Evolutionary conservation across 2,797 vertebrate genomes (phyloP), one percentile per base, ranked within the genome.

Genomic region (Sebastes itinus): DNA sequence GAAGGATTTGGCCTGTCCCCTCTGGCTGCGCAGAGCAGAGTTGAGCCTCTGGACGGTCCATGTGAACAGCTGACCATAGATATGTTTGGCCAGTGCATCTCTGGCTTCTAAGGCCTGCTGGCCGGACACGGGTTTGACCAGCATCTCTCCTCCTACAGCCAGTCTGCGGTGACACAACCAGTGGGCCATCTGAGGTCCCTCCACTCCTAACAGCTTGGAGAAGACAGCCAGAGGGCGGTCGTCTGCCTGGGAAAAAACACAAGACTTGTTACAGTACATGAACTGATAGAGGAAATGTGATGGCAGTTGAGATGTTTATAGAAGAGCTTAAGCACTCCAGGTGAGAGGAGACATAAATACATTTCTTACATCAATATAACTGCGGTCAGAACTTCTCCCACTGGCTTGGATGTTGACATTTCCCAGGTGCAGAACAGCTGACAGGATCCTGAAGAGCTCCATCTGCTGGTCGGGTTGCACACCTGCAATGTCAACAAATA

Each of bases 91-190:
- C 78, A 97, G 92, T 4, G 95, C 96, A 2, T 96, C 95, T 49
- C 92, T 79, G 49, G 94, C 93, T 16, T 92, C 89, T 0, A 92
- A 11, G 0, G 93, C 95, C 90, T 96, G 95, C 85, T 94, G 95
- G 32, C 94, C 92, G 1, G 94, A 82, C 88, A 96, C 95, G 0
- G 94, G 95, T 78, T 96, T 96, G 75, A 97, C 87, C 77, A 94
- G 87, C 83, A 95, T 94, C 91, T 96, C 95, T 0, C 94, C 95
- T 3, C 95, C 94, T 1, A 96, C 94, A 27, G 94, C 88, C 78
- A 97, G 90, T 75, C 93, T 93, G 81, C 90, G 94, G 76, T 97
- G 94, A 78, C 97, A 97, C 62, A 97, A 88, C 96, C 97, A 97
- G 86, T 94, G 93, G 0, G 72, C 94, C 89, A 95, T 92, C 92